Base-by-base conservation (phyloP, 1,140 invertebrate genomes). In the Nymphalis io region DNA sequence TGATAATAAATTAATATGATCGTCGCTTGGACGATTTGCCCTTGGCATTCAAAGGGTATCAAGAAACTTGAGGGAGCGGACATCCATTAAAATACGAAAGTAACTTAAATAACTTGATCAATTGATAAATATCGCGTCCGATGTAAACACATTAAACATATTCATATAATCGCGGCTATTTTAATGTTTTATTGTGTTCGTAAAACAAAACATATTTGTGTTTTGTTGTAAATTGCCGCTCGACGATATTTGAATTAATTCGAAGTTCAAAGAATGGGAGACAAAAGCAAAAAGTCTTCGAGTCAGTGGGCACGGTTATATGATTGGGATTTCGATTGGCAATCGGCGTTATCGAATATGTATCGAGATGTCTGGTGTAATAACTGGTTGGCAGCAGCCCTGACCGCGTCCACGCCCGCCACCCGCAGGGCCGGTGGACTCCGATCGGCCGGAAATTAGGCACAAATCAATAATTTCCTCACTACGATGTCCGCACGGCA, bases 391-490 rank as follows among this genome's bases (percentile, higher is more conserved):
- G 64, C 20, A 64, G 58, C 48, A 63, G 62, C 64, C 68, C 67
- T 78, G 81, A 87, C 87, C 85, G 76, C 85, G 75, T 70, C 27
- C 77, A 80, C 87, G 83, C 85, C 84, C 80, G 60, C 74, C 78
- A 74, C 76, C 84, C 84, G 78, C 85, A 81, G 77, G 64, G 62
- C 65, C 51, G 67, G 58, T 60, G 64, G 77, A 71, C 74, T 73
- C 72, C 80, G 67, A 80, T 83, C 84, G 78, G 55, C 76, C 84
- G 87, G 87, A 89, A 84, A 89, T 89, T 89, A 85, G 81, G 71
- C 76, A 71, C 81, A 81, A 87, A 85, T 88, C 88, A 80, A 88
- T 88, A 84, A 88, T 87, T 88, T 87, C 87, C 71, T 77, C 72
- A 66, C 75, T 73, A 79, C 74, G 75, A 75, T 55, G 51, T 55